phyloP scores from a whole-genome alignment of 1,140 invertebrate species.

The Triops cancriformis region DNA sequence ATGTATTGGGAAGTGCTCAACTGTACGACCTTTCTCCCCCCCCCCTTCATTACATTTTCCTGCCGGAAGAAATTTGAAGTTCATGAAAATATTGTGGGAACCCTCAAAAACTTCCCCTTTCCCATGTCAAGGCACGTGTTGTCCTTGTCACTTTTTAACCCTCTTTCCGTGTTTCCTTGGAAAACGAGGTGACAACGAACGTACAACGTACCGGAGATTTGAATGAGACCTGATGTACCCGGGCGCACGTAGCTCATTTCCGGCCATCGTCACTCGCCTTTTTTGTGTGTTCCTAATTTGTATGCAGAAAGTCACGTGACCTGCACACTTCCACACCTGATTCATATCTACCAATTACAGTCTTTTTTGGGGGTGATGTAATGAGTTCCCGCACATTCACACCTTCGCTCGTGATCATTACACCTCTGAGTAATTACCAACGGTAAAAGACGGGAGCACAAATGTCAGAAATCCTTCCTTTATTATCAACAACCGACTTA shows the following conservation, averaged over 20 bases:
- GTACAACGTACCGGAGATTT: not conserved
- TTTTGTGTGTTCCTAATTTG: not conserved
- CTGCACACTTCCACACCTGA: not conserved
- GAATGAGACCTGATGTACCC: too few relatives aligned
- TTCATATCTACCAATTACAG: not conserved
- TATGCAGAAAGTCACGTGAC: not conserved
- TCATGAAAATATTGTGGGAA: not conserved
- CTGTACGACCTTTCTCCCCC: too few relatives aligned
- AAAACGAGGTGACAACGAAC: not conserved
- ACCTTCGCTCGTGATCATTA: too few relatives aligned
- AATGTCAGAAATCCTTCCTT: too few relatives aligned
- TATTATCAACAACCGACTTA: too few relatives aligned
- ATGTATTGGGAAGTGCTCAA: too few relatives aligned
- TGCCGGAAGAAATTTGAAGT: too few relatives aligned
- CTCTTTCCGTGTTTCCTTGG: not conserved
- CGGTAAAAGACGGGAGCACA: too few relatives aligned
- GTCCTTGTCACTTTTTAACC: not conserved
- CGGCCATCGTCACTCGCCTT: not conserved
- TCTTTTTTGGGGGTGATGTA: not conserved
- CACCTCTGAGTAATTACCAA: too few relatives aligned
- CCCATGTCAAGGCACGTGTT: not conserved
- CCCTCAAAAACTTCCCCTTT: not conserved
- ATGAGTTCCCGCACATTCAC: too few relatives aligned
- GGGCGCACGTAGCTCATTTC: not conserved
- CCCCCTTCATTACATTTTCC: too few relatives aligned